Base-by-base conservation (phyloP, 2,888 invertebrate genomes). In the Panopea generosa region DNA sequence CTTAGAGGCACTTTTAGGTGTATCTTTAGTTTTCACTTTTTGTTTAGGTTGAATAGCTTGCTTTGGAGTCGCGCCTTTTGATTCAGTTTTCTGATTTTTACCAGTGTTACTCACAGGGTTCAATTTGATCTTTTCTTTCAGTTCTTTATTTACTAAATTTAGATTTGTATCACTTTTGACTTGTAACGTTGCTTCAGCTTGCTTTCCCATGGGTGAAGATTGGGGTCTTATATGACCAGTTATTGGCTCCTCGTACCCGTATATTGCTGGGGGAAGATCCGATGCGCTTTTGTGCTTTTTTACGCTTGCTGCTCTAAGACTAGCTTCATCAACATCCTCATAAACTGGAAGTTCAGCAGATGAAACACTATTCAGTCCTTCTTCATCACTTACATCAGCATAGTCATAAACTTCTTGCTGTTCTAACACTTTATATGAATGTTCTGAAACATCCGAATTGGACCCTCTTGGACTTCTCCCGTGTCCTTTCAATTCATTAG, bases 311-410 rank as follows among this genome's bases (percentile, higher is more conserved):
- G 49, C 56, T 57, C 57, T 45, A 2, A 20, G 26, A 6, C 50
- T 56, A 33, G 33, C 33, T 18, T 55, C 47, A 2, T 67, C 61
- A 2, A 76, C 71, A 45, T 76, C 71, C 53, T 76, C 76, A 53
- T 76, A 76, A 4, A 76, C 11, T 7, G 53, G 24, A 2, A 40
- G 29, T 18, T 49, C 49, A 49, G 14, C 2, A 9, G 27, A 27
- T 40, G 33, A 40, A n/a, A 20, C 16, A 16, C 40, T 16, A 49
- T 40, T 57, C 24, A 16, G 20, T 14, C 52, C 18, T 11, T 70
- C 66, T 45, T 38, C 67, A 22, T 53, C 57, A 24, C 52, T 47
- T 9, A 69, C 43, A 20, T 71, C 62, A 22, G 76, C 76, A 16
- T 76, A 76, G 26, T 71, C 71, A 27, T 76, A 76, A 16, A 61